Percentiles rank a stretch among this genome's conserved stretches.
Conservation (phyloP, 1,140 invertebrate species). For the Drosophila funebris region DNA sequence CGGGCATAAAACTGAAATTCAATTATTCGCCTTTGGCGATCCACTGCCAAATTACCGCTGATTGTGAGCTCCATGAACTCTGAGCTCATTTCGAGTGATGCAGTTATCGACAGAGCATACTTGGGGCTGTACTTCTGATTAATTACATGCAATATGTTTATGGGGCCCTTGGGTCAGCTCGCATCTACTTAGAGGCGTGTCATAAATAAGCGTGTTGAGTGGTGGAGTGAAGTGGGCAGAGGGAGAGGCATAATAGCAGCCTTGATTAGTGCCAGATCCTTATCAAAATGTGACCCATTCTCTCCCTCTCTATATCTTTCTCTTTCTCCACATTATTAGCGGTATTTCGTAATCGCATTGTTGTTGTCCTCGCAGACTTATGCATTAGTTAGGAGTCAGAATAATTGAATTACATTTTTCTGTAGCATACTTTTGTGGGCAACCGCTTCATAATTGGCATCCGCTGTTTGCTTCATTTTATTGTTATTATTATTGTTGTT, state of each 20-base stretch:
- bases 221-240: slow-evolving; percentile 8
- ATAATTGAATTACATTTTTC: slow-evolving; percentile 71
- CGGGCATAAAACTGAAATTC: slow-evolving; percentile 36
- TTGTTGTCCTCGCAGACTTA: not conserved
- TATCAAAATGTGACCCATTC: slow-evolving; percentile 5
- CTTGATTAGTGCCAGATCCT: slow-evolving; percentile 52
- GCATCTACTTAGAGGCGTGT: slow-evolving; percentile 29
- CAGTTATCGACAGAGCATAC: slow-evolving; percentile 30
- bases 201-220: slow-evolving; percentile 62
- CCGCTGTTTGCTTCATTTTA: slow-evolving; percentile 16
- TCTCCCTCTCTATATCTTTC: no score
- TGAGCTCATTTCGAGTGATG: slow-evolving; percentile 27
- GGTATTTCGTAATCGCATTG: not conserved
- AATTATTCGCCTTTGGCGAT: slow-evolving; percentile 29
- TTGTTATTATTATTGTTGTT: not conserved
- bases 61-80: slow-evolving; percentile 14
- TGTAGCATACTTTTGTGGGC: slow-evolving; percentile 47
- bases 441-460: slow-evolving; percentile 53
- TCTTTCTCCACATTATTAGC: not conserved
- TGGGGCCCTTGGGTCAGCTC: not conserved
- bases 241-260: slow-evolving; percentile 49
- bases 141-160: slow-evolving; percentile 75
- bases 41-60: slow-evolving; percentile 49
- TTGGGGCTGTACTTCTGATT: slow-evolving; percentile 52
- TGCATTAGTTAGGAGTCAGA: slow-evolving; percentile 14